phyloP scores from a whole-genome alignment of 2,888 invertebrate genomes.

The Drosophila suboccidentalis region DNA sequence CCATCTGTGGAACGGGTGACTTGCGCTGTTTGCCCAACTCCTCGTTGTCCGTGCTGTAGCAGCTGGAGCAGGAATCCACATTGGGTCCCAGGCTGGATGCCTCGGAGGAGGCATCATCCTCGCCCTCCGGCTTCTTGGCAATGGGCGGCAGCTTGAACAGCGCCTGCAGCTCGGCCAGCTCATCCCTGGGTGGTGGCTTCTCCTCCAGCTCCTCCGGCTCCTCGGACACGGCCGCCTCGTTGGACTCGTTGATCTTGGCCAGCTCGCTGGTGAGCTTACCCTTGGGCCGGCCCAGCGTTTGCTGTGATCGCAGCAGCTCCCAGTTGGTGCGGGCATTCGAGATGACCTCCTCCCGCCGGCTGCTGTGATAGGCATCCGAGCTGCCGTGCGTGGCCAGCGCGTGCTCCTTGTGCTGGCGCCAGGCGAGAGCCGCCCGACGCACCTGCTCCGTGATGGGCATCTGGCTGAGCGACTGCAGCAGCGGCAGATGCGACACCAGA shows the following conservation, averaged over 20 bases:
- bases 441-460: conserved; percentile 93
- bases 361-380: conserved; percentile 86
- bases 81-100: conserved; percentile 90
- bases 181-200: conserved; percentile 40
- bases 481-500: conserved; percentile 92
- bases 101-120: conserved; percentile 85
- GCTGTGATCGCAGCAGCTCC: conserved; percentile 91
- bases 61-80: conserved; percentile 89
- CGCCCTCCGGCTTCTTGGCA: conserved; percentile 58
- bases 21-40: conserved; percentile 55
- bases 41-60: conserved; percentile 86
- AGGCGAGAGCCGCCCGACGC: conserved; percentile 91
- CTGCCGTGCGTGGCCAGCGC: conserved; percentile 86
- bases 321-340: conserved; percentile 95
- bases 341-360: conserved; percentile 93
- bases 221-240: conserved; percentile 58
- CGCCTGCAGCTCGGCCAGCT: conserved; percentile 71
- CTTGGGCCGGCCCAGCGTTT: conserved; percentile 76
- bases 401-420: conserved; percentile 92
- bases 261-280: conserved; percentile 71
- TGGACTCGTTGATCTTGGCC: conserved; percentile 79
- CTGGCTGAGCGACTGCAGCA: conserved; percentile 90
- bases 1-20: conserved; percentile 36
- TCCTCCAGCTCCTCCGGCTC: conserved; percentile 40
- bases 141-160: conserved; percentile 83